These are phyloP conservation scores for Vulpes lagopus DNA, from an alignment of 2,113 vertebrate genomes.

Conservation along the genomic window DNA sequence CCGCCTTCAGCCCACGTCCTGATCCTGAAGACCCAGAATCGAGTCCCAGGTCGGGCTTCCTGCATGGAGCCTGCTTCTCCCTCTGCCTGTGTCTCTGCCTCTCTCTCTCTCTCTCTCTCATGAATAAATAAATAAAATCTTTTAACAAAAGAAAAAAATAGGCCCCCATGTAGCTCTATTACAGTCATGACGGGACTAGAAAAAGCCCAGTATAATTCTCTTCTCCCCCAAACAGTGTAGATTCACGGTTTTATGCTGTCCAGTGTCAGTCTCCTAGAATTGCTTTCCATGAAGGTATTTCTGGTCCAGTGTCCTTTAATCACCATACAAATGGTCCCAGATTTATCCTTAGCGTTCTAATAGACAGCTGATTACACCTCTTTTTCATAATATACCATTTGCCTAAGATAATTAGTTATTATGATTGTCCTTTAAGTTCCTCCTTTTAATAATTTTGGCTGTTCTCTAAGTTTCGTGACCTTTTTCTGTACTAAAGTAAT, in stretches of 20 bases:
- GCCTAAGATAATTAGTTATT: conserved; percentile 63
- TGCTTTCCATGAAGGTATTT: neutral
- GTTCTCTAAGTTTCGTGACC: conserved; percentile 64
- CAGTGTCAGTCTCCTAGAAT: neutral
- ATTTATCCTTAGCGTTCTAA: conserved; percentile 9
- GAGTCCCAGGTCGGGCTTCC: too few species aligned
- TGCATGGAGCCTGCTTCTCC: neutral
- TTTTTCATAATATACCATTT: neutral
- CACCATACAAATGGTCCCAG: neutral
- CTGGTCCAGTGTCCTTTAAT: neutral
- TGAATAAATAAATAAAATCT: neutral
- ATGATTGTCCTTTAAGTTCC: conserved; percentile 51
- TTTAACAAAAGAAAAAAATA: too few species aligned
- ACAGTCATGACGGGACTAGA: neutral
- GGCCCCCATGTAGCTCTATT: neutral
- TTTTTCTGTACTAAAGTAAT: conserved; percentile 48
- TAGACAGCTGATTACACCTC: neutral
- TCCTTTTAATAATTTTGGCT: conserved; percentile 58
- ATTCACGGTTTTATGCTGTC: neutral
- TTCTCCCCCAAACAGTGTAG: neutral
- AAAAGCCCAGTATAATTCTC: neutral
- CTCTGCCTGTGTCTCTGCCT: neutral
- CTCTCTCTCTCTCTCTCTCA: neutral
- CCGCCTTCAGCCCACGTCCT: neutral
- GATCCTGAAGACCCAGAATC: neutral